These are phyloP conservation scores for Eulacestoma nigropectus DNA, from an alignment of 2,113 vertebrate species.

Conservation along the genomic window DNA sequence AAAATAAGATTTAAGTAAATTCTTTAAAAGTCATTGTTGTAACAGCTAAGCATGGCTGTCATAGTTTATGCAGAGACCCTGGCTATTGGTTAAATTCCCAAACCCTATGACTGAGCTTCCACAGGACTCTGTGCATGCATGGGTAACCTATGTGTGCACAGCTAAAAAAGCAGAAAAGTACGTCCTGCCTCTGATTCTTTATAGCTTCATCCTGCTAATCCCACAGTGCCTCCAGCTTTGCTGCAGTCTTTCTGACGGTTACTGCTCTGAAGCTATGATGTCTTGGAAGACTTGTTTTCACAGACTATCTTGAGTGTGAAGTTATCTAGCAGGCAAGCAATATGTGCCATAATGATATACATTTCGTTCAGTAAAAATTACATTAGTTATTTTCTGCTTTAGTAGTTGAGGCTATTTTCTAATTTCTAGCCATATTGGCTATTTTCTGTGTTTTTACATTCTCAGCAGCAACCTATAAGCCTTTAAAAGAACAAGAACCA, in stretches of 20 bases:
- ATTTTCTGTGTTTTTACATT: background rate
- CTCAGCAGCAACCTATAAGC: background rate
- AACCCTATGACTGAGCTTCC: background rate
- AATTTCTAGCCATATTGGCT: background rate
- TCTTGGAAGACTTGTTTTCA: background rate
- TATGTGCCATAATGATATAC: background rate
- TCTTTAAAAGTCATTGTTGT: background rate
- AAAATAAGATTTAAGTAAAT: background rate
- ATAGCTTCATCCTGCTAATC: background rate
- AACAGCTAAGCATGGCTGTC: background rate
- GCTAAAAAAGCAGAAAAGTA: background rate
- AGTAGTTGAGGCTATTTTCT: background rate
- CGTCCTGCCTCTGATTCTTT: background rate
- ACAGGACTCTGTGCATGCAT: accelerated
- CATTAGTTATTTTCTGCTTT: background rate
- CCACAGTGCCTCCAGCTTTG: background rate
- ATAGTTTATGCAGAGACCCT: background rate
- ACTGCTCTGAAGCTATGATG: background rate
- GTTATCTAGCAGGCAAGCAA: background rate
- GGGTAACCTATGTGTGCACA: accelerated
- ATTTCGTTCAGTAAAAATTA: background rate
- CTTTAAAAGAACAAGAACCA: background rate
- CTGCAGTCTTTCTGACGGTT: background rate
- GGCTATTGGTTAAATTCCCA: background rate
- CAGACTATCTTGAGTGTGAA: background rate